These are phyloP conservation scores for Dicycla oo DNA, from an alignment of 2,888 invertebrate genomes.

Conservation along the genomic window DNA sequence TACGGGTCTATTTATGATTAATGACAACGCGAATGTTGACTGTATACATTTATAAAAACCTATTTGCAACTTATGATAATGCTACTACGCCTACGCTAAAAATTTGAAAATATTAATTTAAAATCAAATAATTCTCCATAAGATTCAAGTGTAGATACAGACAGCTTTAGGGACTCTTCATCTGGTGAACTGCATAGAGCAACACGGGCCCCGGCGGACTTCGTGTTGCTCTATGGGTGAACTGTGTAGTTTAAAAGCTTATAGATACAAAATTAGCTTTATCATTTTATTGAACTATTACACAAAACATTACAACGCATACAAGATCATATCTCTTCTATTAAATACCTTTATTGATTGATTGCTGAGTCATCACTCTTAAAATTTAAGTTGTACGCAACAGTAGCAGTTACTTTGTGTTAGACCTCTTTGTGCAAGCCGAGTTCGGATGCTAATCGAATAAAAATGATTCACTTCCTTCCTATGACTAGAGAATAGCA, in stretches of 20 bases:
- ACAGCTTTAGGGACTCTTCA: too few relatives aligned
- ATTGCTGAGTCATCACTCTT: conserved; percentile 64
- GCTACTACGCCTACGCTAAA: too few relatives aligned
- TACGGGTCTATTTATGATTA: not conserved
- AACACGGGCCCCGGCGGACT: too few relatives aligned
- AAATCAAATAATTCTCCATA: too few relatives aligned
- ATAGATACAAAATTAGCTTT: not conserved
- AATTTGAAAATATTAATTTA: too few relatives aligned
- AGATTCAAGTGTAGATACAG: too few relatives aligned
- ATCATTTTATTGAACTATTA: not conserved
- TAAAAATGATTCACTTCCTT: conserved; percentile 85
- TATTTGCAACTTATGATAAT: not conserved
- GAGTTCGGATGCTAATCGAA: conserved; percentile 77
- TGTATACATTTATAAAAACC: not conserved
- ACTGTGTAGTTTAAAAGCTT: too few relatives aligned
- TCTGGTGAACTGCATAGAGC: too few relatives aligned
- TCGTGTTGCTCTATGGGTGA: too few relatives aligned
- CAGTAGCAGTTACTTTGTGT: conserved; percentile 69
- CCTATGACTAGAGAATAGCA: conserved; percentile 69
- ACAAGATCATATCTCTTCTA: conserved; percentile 12
- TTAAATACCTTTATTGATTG: conserved; percentile 53
- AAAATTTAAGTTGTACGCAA: conserved; percentile 68
- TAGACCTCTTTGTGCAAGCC: conserved; percentile 70
- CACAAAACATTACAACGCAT: conserved; percentile 1
- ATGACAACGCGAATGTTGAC: not conserved